Base-by-base conservation (phyloP, 2,113 vertebrate species). In the Pseudorectes ferrugineus region DNA sequence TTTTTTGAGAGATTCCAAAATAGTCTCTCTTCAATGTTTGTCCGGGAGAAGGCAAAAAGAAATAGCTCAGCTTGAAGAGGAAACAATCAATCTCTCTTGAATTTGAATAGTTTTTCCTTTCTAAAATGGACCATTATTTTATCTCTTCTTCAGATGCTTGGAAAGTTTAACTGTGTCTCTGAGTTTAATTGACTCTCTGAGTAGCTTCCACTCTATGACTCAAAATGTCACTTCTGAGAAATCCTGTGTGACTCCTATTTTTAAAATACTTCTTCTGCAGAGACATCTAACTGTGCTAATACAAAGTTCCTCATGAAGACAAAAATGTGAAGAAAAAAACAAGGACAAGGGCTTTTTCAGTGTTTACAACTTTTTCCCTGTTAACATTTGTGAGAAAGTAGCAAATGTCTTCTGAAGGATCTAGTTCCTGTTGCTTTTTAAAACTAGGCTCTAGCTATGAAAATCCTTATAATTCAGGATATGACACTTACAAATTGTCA, bases 1-100 rank as follows among this genome's bases (percentile, higher is more conserved):
- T 33, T 49, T 59, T 36, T 5, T 16, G 52, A 43, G 7, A 10
- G 4, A 35, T 82, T 73, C 42, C 51, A 70, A 81, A 68, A 63
- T 68, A 40, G 1, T 54, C 2, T 35, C 6, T 55, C 11, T 58
- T 29, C 16, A 40, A 1, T 1, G 0, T 43, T 85, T 81, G 11
- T 22, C 5, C 11, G 58, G 6, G 36, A 11, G 2, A 55, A 65
- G 6, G 5, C 3, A 8, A 61, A 38, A 79, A 92, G 8, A 74
- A 73, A 14, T n/a, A 70, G 3, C 18, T 61, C 9, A 35, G 1
- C 11, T 55, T 85, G 45, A 81, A 61, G 8, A 61, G 9, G 6
- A 85, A 85, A 28, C 2, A 72, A 29, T 63, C 20, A 24, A 5
- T 46, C 11, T 80, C 12, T 54, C 38, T 75, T 58, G 35, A 66